Conservation (phyloP, 2,888 invertebrate genomes). For the Mimumesa dahlbomi region DNA sequence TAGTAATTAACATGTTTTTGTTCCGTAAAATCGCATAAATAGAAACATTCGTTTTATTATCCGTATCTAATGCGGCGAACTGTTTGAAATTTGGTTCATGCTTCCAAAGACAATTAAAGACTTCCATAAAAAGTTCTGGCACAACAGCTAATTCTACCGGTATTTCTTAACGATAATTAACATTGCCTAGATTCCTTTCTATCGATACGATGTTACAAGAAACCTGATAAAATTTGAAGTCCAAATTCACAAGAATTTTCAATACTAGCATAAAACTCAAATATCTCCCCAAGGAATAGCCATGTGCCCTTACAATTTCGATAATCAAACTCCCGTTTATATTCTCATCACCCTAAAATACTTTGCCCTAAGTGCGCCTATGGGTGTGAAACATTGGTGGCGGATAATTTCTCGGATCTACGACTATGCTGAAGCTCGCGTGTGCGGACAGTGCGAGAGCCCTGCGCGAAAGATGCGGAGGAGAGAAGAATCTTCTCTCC, state of each 20-base stretch:
- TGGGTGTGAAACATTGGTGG: too few species aligned
- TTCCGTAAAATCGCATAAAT: conserved; percentile 28
- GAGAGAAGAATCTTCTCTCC: conserved; percentile 48
- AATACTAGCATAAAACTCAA: too few species aligned
- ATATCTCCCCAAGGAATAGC: too few species aligned
- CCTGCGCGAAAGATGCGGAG: conserved; percentile 28
- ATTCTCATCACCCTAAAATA: too few species aligned
- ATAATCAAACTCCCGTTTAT: too few species aligned
- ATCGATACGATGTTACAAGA: too few species aligned
- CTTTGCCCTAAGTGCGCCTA: too few species aligned
- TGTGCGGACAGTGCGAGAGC: conserved; percentile 18
- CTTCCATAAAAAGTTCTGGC: background rate
- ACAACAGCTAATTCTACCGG: background rate
- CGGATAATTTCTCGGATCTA: conserved; percentile 43
- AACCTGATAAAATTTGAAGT: too few species aligned
- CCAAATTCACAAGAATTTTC: too few species aligned
- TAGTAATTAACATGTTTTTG: conserved; percentile 27
- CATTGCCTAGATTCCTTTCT: conserved; percentile 7
- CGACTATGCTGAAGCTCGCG: conserved; percentile 34
- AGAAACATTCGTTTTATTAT: conserved; percentile 43
- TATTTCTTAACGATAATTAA: conserved; percentile 15
- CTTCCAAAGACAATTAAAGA: background rate
- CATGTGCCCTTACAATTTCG: too few species aligned
- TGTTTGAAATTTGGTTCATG: conserved; percentile 20
- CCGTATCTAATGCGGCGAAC: conserved; percentile 33